Conservation (phyloP, 2,113 vertebrate genomes). For the Ptyas mucosa region DNA sequence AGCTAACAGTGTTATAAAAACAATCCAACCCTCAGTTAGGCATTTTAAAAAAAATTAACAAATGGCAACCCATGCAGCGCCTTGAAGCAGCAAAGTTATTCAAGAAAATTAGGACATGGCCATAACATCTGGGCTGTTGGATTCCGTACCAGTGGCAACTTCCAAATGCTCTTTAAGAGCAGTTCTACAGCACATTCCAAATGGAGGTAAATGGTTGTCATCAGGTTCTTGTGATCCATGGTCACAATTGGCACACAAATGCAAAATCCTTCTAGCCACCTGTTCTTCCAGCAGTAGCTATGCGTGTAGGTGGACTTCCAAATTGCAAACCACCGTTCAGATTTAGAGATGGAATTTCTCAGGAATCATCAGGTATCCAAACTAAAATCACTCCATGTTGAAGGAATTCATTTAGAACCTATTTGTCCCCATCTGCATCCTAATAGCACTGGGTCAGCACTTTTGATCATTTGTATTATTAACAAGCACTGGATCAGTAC, state of each 20-base stretch:
- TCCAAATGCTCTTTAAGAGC: not conserved
- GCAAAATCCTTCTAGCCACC: not conserved
- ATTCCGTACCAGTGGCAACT: not conserved
- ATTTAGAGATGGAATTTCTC: not conserved
- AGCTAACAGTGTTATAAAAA: not conserved
- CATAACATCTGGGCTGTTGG: not conserved
- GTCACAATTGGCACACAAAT: not conserved
- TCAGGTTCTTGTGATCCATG: not conserved
- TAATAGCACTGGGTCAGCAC: not conserved
- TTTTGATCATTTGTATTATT: not conserved
- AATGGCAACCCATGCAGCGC: not conserved
- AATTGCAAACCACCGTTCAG: not conserved
- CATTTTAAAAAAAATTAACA: not conserved
- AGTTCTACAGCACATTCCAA: not conserved
- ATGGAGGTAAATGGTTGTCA: not conserved
- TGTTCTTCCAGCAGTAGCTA: not conserved
- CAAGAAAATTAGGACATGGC: not conserved
- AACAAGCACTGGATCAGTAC: not conserved
- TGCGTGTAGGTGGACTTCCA: not conserved
- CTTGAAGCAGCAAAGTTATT: not conserved
- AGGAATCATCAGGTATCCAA: not conserved
- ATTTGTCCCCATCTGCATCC: not conserved
- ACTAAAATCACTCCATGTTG: not conserved
- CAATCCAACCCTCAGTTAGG: not conserved
- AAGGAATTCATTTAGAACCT: not conserved